Percentiles rank a stretch among this genome's conserved stretches.
Conservation (phyloP, 1,140 invertebrate genomes). For the Bombus waltoni region DNA sequence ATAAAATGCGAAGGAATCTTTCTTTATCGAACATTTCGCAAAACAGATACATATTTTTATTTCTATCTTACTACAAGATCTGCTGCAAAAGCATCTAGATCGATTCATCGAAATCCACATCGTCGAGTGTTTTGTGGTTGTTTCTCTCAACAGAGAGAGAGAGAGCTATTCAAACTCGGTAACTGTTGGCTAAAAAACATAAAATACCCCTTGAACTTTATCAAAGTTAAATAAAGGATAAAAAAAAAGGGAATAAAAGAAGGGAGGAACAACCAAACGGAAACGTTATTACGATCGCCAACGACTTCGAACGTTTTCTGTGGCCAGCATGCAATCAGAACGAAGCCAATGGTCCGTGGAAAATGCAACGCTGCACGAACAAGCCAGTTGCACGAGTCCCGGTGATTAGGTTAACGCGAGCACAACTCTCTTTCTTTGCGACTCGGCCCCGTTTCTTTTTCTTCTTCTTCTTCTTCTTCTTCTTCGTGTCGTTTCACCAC, state of each 20-base stretch:
- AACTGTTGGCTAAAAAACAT: neutral
- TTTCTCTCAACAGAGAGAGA: neutral
- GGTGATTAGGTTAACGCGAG: conserved; percentile 64
- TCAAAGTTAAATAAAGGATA: neutral
- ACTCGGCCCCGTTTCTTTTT: neutral
- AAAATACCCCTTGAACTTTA: neutral
- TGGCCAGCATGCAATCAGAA: conserved; percentile 53
- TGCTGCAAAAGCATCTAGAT: neutral
- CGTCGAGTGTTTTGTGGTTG: neutral
- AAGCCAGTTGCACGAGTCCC: conserved; percentile 52
- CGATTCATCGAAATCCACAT: neutral
- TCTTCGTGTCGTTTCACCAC: neutral
- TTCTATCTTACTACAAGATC: neutral
- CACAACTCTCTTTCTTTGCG: conserved; percentile 39
- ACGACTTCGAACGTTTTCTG: conserved; percentile 49
- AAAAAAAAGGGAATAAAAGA: no score
- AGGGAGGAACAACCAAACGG: conserved; percentile 23
- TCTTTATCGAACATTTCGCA: neutral
- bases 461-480: neutral
- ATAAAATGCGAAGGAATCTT: no score
- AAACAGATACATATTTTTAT: neutral
- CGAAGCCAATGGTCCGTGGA: conserved; percentile 56
- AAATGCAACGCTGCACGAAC: conserved; percentile 55
- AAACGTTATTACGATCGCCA: conserved; percentile 54
- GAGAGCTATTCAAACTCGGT: neutral